Conservation (phyloP, 2,888 invertebrate species). For the Belgica antarctica region DNA sequence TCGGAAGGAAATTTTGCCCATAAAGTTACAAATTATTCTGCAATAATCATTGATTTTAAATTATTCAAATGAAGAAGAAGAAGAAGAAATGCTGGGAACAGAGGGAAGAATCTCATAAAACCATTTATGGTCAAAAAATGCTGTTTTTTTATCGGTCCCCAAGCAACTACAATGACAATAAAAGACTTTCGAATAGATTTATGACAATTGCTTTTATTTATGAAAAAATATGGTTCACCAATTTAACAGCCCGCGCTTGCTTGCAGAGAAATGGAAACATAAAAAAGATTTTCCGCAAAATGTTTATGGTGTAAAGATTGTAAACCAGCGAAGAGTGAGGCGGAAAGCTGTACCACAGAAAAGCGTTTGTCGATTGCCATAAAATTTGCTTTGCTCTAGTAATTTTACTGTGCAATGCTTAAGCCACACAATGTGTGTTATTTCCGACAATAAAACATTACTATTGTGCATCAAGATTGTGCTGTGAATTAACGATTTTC, state of each 20-base stretch:
- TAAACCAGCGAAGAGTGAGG: neutral
- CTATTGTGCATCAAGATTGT: no score
- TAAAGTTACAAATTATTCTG: constrained; percentile 1
- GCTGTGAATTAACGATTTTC: no score
- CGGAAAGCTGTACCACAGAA: neutral
- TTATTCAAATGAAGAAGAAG: neutral
- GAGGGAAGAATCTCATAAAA: no score
- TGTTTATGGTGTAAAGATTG: constrained; percentile 12
- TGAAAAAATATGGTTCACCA: constrained; percentile 37
- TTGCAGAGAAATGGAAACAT: constrained; percentile 2
- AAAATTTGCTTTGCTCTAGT: neutral
- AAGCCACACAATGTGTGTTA: neutral
- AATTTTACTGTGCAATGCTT: neutral
- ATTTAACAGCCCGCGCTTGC: constrained; percentile 14
- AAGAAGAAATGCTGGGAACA: neutral
- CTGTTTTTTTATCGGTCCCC: constrained; percentile 18
- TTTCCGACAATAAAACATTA: neutral
- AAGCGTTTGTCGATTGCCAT: neutral
- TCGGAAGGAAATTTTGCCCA: neutral
- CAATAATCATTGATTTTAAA: constrained; percentile 39
- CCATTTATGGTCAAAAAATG: constrained; percentile 9
- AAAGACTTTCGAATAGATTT: constrained; percentile 19
- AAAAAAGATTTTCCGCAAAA: constrained; percentile 20
- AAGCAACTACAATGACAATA: constrained; percentile 10
- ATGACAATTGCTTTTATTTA: constrained; percentile 26